phyloP scores from a whole-genome alignment of 1,140 invertebrate species.

The Sitophilus oryzae region DNA sequence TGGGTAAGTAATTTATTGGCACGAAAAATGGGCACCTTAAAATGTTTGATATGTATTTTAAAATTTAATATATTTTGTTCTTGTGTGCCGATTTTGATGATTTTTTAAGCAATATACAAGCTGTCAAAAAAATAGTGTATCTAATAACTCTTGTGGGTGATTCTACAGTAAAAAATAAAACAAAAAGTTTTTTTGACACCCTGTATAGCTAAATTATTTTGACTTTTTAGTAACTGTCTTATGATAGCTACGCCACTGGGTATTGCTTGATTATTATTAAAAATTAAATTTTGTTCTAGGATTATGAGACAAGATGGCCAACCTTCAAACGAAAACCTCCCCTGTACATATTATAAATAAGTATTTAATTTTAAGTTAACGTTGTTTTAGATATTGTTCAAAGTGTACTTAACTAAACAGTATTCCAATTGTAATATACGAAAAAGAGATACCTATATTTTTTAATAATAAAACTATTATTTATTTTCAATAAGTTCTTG shows the following conservation, averaged over 20 bases:
- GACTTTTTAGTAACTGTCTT: background rate
- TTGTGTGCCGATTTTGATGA: too few species aligned
- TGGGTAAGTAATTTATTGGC: constrained; percentile 58
- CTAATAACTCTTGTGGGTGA: background rate
- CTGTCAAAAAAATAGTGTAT: background rate
- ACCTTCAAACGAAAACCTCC: constrained; percentile 2
- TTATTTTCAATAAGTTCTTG: constrained; percentile 4
- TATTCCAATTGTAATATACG: constrained; percentile 7
- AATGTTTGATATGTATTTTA: background rate
- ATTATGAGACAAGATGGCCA: background rate
- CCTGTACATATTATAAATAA: constrained; percentile 16
- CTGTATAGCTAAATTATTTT: background rate
- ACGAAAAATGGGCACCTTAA: background rate
- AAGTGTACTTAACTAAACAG: constrained; percentile 15
- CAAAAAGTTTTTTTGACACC: background rate
- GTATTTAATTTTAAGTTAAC: background rate
- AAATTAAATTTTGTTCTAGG: constrained; percentile 3
- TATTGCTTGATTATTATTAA: too few species aligned
- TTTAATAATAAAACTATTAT: constrained; percentile 4
- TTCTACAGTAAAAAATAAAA: too few species aligned
- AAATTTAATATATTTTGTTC: background rate
- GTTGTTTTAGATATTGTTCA: constrained; percentile 7
- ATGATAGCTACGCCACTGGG: too few species aligned
- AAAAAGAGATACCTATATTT: constrained; percentile 4
- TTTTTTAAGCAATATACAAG: too few species aligned